Conservation (phyloP, 2,888 invertebrate species). For the Orthonevra nobilis region DNA sequence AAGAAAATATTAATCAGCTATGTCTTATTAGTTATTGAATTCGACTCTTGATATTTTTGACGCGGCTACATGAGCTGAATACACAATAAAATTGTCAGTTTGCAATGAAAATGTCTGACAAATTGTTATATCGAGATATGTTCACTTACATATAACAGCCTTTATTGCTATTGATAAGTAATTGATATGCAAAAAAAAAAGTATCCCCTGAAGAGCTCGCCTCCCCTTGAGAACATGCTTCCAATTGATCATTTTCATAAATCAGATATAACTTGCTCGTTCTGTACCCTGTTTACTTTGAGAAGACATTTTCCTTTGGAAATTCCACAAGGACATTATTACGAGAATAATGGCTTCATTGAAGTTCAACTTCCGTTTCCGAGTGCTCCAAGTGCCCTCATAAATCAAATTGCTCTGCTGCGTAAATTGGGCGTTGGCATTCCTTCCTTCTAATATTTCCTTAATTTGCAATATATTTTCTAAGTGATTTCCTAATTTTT, state of each 20-base stretch:
- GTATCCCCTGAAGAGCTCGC: no score
- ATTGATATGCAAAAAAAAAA: background rate
- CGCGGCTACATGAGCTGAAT: no score
- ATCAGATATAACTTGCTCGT: constrained; percentile 59
- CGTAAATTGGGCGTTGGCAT: constrained; percentile 45
- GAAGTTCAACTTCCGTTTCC: constrained; percentile 54
- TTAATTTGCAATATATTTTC: constrained; percentile 39
- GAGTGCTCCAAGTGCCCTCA: constrained; percentile 54
- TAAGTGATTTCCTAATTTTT: constrained; percentile 52
- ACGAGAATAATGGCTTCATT: constrained; percentile 53
- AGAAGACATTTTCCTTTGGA: constrained; percentile 15
- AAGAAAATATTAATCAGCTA: no score
- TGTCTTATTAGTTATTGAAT: no score
- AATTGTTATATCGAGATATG: no score
- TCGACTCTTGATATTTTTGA: no score
- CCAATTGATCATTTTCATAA: constrained; percentile 57
- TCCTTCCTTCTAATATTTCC: constrained; percentile 51
- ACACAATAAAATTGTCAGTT: no score
- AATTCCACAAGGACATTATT: constrained; percentile 50
- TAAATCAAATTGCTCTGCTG: constrained; percentile 52
- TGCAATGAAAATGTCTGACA: no score
- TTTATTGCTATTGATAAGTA: no score
- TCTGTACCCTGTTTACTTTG: constrained; percentile 24
- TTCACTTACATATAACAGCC: no score
- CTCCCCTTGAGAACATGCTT: constrained; percentile 41